A percentile compares a stretch with the other conserved stretches of the same genome.
Evolutionary conservation across 2,888 invertebrate species (phyloP).

Genomic region (Rotaria sp.): DNA sequence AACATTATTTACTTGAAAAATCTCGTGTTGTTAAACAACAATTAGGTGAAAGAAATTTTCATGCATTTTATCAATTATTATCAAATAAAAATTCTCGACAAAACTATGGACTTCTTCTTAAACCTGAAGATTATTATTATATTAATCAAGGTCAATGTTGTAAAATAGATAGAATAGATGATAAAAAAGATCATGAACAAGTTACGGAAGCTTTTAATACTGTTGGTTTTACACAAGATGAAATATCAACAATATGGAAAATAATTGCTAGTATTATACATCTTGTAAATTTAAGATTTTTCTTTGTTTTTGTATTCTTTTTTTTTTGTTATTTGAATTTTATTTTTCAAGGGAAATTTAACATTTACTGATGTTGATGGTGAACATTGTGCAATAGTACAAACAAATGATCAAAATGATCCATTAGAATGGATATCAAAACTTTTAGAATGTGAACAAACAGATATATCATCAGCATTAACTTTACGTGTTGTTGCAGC

Average conservation of each 20-base stretch:
- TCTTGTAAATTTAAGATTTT: slow-evolving; percentile 62
- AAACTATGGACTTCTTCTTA: slow-evolving; percentile 64
- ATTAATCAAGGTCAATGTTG: slow-evolving; percentile 71
- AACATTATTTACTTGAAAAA: slow-evolving; percentile 92
- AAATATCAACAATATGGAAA: slow-evolving; percentile 79
- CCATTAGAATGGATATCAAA: slow-evolving; percentile 47
- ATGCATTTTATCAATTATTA: slow-evolving; percentile 65
- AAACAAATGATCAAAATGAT: slow-evolving; percentile 48
- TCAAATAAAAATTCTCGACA: slow-evolving; percentile 69
- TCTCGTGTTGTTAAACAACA: slow-evolving; percentile 88
- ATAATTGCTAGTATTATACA: slow-evolving; percentile 81
- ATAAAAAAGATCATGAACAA: slow-evolving; percentile 72
- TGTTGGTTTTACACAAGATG: slow-evolving; percentile 69
- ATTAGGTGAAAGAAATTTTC: slow-evolving; percentile 89
- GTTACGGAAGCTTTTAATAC: slow-evolving; percentile 76
- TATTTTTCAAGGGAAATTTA: slow-evolving; percentile 61
- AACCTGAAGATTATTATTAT: slow-evolving; percentile 71
- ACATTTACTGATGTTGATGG: slow-evolving; percentile 62
- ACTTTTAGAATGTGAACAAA: slow-evolving; percentile 64
- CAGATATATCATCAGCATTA: slow-evolving; percentile 68
- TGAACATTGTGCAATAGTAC: slow-evolving; percentile 14
- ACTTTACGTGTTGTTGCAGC: slow-evolving; percentile 83
- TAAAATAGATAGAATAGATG: slow-evolving; percentile 60
- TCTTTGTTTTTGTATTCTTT: neutral
- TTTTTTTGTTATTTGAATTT: neutral